phyloP scores from a whole-genome alignment of 1,140 invertebrate genomes.

The Seison nebaliae region DNA sequence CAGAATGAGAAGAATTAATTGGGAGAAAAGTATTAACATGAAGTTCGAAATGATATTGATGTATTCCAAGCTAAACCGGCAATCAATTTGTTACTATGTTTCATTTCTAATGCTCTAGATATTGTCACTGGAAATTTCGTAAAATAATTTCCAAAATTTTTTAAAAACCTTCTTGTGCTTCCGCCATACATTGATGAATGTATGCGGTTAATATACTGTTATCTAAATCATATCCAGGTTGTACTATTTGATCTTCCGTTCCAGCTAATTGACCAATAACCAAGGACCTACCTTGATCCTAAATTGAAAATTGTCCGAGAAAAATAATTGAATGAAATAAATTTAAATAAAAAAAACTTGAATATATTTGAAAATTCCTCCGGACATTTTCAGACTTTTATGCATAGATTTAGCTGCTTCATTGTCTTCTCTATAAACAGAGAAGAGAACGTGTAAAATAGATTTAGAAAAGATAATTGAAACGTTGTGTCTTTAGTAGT shows the following conservation, averaged over 20 bases:
- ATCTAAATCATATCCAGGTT: conserved; percentile 36
- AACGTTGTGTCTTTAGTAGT: no score
- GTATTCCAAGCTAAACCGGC: conserved; percentile 41
- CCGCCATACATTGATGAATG: conserved; percentile 40
- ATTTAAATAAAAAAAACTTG: conserved; percentile 17
- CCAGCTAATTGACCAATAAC: conserved; percentile 19
- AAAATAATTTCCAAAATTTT: conserved; percentile 9
- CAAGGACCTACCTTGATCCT: neutral
- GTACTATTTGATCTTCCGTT: conserved; percentile 29
- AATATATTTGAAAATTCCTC: conserved; percentile 36
- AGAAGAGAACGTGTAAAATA: no score
- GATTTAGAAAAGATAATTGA: no score
- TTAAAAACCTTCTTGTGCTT: conserved; percentile 40
- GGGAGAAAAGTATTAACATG: conserved; percentile 21
- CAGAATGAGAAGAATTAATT: conserved; percentile 1
- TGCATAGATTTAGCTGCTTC: conserved; percentile 43
- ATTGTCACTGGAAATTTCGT: conserved; percentile 37
- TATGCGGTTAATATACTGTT: conserved; percentile 37
- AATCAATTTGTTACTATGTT: conserved; percentile 38
- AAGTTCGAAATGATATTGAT: conserved; percentile 36
- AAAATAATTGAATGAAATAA: neutral
- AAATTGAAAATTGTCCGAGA: neutral
- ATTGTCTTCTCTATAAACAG: conserved; percentile 33
- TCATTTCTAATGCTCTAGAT: conserved; percentile 41
- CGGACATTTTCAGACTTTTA: conserved; percentile 37